Conservation (phyloP, 2,888 invertebrate genomes). For the Apamea monoglypha region DNA sequence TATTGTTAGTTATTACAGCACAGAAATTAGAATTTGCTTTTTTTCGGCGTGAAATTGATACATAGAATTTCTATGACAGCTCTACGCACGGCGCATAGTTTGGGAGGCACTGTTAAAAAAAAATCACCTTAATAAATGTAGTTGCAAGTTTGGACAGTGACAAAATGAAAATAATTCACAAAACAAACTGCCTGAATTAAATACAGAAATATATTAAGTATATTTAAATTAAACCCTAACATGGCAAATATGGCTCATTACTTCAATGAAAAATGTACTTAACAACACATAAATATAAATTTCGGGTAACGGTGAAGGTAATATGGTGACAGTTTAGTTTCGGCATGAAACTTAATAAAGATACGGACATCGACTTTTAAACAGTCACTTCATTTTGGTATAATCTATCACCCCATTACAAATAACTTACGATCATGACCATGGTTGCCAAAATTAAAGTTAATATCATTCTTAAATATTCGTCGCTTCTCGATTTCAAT, state of each 20-base stretch:
- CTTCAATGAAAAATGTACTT: constrained; percentile 33
- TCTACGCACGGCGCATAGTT: too few species aligned
- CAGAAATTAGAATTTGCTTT: background rate
- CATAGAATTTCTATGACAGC: background rate
- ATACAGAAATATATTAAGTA: background rate
- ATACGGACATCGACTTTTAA: constrained; percentile 31
- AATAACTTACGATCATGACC: constrained; percentile 25
- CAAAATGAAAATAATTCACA: constrained; percentile 3
- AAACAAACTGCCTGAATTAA: background rate
- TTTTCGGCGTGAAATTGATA: background rate
- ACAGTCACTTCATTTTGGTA: constrained; percentile 26
- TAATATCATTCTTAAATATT: constrained; percentile 51
- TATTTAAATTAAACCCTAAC: constrained; percentile 18
- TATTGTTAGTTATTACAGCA: background rate
- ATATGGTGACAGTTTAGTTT: constrained; percentile 40
- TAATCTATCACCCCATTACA: constrained; percentile 41
- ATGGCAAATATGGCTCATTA: constrained; percentile 43
- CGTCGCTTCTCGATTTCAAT: constrained; percentile 68
- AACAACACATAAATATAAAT: constrained; percentile 48
- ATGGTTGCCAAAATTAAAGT: constrained; percentile 28
- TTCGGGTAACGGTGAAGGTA: constrained; percentile 27
- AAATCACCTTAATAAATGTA: background rate
- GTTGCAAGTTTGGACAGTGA: background rate
- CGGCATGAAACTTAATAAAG: constrained; percentile 20
- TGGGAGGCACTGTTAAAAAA: background rate